Evolutionary conservation across 2,888 invertebrate genomes (phyloP), one percentile per base, ranked within the genome.

Genomic region (Penaeus monodon): DNA sequence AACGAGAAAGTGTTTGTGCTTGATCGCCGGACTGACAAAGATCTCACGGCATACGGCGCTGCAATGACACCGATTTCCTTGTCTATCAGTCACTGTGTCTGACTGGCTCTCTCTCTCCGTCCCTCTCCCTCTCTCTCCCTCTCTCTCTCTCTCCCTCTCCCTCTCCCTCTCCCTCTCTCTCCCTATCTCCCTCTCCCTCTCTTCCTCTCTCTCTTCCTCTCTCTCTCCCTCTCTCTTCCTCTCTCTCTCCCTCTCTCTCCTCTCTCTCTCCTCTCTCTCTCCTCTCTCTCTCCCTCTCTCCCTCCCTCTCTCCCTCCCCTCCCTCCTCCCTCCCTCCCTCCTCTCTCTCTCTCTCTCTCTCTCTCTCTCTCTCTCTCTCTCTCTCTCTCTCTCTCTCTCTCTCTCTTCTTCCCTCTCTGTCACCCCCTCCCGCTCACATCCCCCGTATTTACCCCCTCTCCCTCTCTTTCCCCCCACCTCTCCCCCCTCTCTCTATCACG

Each of bases 41-140:
- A 57, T 57, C 57, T 57, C 57, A 17, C 57, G 57, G 57, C 57
- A 57, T 14, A 57, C 57, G 57, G 57, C 57, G 57, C 57, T 14
- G 0, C 57, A 17, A 14, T 57, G 57, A 57, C 14, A 57, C 57
- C 57, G 12, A 2, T 17, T 2, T 2, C 17, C 57, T 33, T 29
- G 22, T 27, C 29, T 73, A 6, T 38, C 7, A 20, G 57, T n/a
- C 57, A 63, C 29, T 22, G 17, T 33, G 27, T 33, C 74, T 74
- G 14, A 29, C 74, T 38, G 33, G 22, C 44, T 76, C 49, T n/a
- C 76, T 76, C 76, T 76, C 76, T 49, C 49, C n/a, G 49, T 49
- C 49, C n/a, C 76, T 76, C 76, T 49, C 49, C n/a, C 76, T 76
- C 76, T 44, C 44, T 44, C 76, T 76, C 76, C n/a, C 44, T 44